Percentiles rank a stretch among this genome's conserved stretches.
Evolutionary conservation across 2,797 vertebrate species (phyloP).

Genomic region (Petrocephalus sullivani): DNA sequence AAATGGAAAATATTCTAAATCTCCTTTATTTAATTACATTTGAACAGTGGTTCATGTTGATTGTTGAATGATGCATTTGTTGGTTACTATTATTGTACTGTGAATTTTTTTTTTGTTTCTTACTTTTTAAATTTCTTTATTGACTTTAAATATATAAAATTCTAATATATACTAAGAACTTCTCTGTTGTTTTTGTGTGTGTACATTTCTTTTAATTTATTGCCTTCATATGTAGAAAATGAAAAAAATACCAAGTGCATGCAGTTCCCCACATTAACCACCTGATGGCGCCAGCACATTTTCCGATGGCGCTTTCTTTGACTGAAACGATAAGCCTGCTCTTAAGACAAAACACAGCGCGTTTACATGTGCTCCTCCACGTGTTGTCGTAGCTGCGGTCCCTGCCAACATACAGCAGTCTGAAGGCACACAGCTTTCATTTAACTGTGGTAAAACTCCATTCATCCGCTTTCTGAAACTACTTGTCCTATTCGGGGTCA

Average conservation of each 20-base stretch:
- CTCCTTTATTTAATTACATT: background rate
- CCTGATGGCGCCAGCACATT: slow-evolving; percentile 35
- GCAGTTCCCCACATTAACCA: slow-evolving; percentile 32
- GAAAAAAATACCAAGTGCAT: background rate
- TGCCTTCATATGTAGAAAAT: background rate
- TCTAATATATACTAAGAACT: background rate
- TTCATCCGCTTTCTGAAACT: too few species aligned
- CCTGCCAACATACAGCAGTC: background rate
- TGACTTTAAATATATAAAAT: background rate
- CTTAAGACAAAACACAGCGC: background rate
- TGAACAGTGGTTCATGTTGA: background rate
- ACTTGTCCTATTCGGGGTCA: too few species aligned
- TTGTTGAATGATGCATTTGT: background rate
- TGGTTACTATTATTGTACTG: background rate
- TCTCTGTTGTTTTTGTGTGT: background rate
- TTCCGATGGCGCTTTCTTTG: background rate
- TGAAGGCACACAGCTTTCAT: background rate
- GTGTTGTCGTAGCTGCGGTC: background rate
- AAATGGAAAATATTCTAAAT: background rate
- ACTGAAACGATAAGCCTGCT: background rate
- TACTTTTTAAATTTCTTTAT: background rate
- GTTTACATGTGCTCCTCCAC: background rate
- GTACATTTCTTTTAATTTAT: background rate
- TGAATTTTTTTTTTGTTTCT: background rate
- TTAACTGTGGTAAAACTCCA: background rate